Base-by-base conservation (phyloP, 2,797 vertebrate species). In the Cirrhinus mrigala region DNA sequence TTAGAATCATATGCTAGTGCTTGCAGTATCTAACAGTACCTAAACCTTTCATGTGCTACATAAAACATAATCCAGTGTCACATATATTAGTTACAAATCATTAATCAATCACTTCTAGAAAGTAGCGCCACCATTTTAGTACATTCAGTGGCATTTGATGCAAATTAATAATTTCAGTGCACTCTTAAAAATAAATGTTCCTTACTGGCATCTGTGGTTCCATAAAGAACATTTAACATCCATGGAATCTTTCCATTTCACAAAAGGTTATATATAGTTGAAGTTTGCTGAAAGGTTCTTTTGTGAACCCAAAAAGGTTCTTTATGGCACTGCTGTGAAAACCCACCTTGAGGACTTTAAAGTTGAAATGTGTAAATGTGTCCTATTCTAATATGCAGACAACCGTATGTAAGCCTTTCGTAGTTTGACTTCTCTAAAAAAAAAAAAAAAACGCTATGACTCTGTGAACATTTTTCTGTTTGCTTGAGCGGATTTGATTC, bases 1-100 rank as follows among this genome's bases (percentile, higher is more conserved):
- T 44, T 68, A 20, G 54, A 50, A 50, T 48, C 22, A n/a, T 71
- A 15, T 66, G 68, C 58, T 68, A 83, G 71, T 48, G 60, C 15
- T n/a, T n/a, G 12, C 29, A n/a, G 11, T 62, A 9, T 75, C 48
- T 69, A 56, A 77, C 22, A 37, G 4, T 54, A 56, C 24, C 16
- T 52, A 64, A n/a, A 66, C 14, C 62, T 14, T 68, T 44, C 33
- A 37, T 76, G 15, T 24, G 37, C 10, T 15, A 56, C 24, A 76
- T 69, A 29, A 20, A 52, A 54, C 22, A 77, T 83, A 66, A 37
- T 66, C 7, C 24, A 64, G 16, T 33, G 16, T 78, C 52, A 66
- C 24, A 9, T 29, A 48, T 74, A 50, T 60, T 27, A 50, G n/a
- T 62, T 16, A 74, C 15, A 50, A 83, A 52, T 33, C 58, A 66